phyloP scores from a whole-genome alignment of 2,888 invertebrate species.

The Exephanes ischioxanthus region DNA sequence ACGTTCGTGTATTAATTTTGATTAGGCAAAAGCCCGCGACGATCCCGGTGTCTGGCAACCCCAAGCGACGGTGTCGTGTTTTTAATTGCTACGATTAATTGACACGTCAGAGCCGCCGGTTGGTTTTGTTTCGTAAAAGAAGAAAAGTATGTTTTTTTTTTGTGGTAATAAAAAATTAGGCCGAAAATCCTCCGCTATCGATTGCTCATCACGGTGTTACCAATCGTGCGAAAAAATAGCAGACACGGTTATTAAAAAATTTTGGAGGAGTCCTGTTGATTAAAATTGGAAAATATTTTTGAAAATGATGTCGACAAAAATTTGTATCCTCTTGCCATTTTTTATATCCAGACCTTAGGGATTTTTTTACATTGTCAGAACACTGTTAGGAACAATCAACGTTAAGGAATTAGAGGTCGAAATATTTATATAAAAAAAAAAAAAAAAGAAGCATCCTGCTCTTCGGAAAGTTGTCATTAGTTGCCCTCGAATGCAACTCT shows the following conservation, averaged over 20 bases:
- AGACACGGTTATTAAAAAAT: too few species aligned
- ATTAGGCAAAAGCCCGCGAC: constrained; percentile 1
- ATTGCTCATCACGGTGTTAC: too few species aligned
- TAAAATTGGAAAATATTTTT: neutral
- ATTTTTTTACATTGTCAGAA: neutral
- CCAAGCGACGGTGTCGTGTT: constrained; percentile 10
- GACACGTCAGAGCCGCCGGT: neutral
- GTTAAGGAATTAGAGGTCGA: neutral
- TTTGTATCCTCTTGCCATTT: too few species aligned
- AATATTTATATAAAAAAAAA: neutral
- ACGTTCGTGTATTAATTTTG: constrained; percentile 41
- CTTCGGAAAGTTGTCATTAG: neutral
- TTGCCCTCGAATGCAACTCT: neutral
- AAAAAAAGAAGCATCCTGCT: neutral
- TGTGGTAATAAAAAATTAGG: too few species aligned
- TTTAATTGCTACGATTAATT: constrained; percentile 40
- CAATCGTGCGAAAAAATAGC: too few species aligned
- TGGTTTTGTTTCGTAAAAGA: constrained; percentile 29
- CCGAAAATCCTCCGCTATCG: too few species aligned
- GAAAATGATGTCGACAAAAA: neutral
- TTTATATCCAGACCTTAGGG: too few species aligned
- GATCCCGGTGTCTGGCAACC: neutral
- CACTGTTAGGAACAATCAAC: neutral
- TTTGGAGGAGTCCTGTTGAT: neutral
- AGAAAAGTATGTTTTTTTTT: neutral